Percentiles rank a stretch among this genome's conserved stretches.
Evolutionary conservation across 2,888 invertebrate species (phyloP).

Genomic region (Tetramorium bicarinatum): DNA sequence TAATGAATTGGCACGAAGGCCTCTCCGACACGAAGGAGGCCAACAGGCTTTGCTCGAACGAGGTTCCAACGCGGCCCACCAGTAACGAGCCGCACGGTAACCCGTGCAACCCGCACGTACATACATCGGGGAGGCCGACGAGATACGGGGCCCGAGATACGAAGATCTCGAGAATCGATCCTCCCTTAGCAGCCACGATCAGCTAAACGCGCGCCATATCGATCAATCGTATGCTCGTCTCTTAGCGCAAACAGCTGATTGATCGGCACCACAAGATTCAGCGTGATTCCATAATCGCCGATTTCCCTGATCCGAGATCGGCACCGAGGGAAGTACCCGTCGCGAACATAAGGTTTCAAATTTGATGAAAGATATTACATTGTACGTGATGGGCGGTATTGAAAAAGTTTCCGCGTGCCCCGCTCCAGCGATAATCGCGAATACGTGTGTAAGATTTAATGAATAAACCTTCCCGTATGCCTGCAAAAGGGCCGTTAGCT

Average conservation of each 20-base stretch:
- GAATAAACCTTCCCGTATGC: constrained; percentile 38
- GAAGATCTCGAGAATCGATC: constrained; percentile 77
- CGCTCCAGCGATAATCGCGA: constrained; percentile 39
- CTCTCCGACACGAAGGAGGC: constrained; percentile 41
- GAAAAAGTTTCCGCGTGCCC: constrained; percentile 40
- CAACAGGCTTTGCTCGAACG: constrained; percentile 20
- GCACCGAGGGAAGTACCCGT: constrained; percentile 14
- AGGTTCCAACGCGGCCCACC: constrained; percentile 45
- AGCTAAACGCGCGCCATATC: constrained; percentile 60
- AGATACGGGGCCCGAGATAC: constrained; percentile 76
- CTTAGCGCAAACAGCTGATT: constrained; percentile 55
- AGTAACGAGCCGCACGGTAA: constrained; percentile 53
- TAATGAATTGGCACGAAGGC: constrained; percentile 84
- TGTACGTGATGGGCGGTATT: constrained; percentile 43
- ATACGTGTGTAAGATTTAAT: constrained; percentile 51
- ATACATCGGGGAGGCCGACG: constrained; percentile 38
- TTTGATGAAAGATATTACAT: constrained; percentile 51
- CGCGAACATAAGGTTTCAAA: constrained; percentile 33
- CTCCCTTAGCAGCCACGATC: constrained; percentile 64
- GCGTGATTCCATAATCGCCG: constrained; percentile 46
- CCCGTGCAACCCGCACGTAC: constrained; percentile 63
- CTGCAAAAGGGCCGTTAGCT: constrained; percentile 27
- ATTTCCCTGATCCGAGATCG: constrained; percentile 40
- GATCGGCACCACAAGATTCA: constrained; percentile 43
- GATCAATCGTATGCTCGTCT: constrained; percentile 67